Percentiles rank a stretch among this genome's conserved stretches.
Conservation (phyloP, 2,797 vertebrate genomes). For the Myripristis jacobus region DNA sequence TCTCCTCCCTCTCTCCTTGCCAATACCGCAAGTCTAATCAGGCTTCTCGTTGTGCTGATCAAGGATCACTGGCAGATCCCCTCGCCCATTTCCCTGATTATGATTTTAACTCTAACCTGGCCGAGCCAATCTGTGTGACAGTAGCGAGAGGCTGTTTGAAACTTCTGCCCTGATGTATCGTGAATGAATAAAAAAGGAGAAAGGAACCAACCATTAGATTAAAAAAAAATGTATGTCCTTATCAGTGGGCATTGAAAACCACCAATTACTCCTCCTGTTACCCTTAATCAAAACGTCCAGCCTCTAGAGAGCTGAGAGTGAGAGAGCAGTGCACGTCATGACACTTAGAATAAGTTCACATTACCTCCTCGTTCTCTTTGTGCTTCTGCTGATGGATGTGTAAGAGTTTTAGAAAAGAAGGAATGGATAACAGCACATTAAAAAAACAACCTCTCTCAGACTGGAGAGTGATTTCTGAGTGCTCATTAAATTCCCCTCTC, state of each 20-base stretch:
- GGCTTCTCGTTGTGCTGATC: slow-evolving; percentile 46
- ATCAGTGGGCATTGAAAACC: slow-evolving; percentile 34
- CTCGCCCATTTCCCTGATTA: slow-evolving; percentile 39
- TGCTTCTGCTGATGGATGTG: slow-evolving; percentile 39
- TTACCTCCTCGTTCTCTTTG: slow-evolving; percentile 17
- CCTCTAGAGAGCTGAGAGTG: slow-evolving; percentile 22
- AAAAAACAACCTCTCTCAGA: slow-evolving; percentile 49
- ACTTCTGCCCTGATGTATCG: slow-evolving; percentile 67
- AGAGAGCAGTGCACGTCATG: slow-evolving; percentile 34
- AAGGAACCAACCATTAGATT: slow-evolving; percentile 39
- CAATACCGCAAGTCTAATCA: slow-evolving; percentile 45
- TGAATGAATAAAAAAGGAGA: slow-evolving; percentile 64
- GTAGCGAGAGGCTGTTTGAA: slow-evolving; percentile 7
- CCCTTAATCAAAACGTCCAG: slow-evolving; percentile 36
- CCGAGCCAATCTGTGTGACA: slow-evolving; percentile 44
- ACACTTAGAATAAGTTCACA: slow-evolving; percentile 16
- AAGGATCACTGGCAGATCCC: slow-evolving; percentile 51
- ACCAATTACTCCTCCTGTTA: slow-evolving; percentile 32
- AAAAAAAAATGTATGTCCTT: slow-evolving; percentile 22
- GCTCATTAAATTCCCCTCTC: slow-evolving; percentile 68
- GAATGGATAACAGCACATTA: slow-evolving; percentile 54
- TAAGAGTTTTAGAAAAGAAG: slow-evolving; percentile 41
- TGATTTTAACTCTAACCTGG: slow-evolving; percentile 51
- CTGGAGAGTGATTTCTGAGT: slow-evolving; percentile 57
- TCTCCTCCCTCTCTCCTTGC: slow-evolving; percentile 28